These are phyloP conservation scores for Cololabis saira DNA, from an alignment of 2,113 vertebrate species.

Conservation along the genomic window DNA sequence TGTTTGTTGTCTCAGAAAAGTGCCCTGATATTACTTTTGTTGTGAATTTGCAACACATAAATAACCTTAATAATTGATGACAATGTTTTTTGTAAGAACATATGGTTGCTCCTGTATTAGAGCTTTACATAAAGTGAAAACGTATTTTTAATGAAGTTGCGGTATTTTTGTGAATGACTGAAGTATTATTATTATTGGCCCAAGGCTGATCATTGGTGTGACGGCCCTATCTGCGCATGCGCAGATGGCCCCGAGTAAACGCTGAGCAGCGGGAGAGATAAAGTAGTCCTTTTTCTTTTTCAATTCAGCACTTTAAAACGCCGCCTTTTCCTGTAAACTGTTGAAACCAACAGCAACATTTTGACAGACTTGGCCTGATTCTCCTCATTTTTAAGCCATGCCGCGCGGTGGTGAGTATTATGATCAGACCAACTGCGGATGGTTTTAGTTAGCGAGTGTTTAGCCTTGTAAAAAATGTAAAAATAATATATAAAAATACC, in stretches of 20 bases:
- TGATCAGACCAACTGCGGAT: too few relatives aligned
- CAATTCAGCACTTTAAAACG: slow-evolving; percentile 25
- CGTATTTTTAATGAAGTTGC: too few relatives aligned
- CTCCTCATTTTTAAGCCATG: slow-evolving; percentile 57
- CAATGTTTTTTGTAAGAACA: too few relatives aligned
- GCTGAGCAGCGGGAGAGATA: slow-evolving; percentile 56
- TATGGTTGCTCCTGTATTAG: too few relatives aligned
- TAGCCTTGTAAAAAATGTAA: slow-evolving; percentile 23
- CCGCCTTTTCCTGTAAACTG: background rate
- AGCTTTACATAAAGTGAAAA: too few relatives aligned
- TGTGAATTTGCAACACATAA: too few relatives aligned
- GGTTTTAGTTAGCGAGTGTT: slow-evolving; percentile 17
- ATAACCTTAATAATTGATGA: too few relatives aligned
- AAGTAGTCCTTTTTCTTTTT: slow-evolving; percentile 29
- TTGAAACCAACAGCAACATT: background rate
- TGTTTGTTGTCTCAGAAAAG: too few relatives aligned
- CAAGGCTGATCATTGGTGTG: slow-evolving; percentile 29
- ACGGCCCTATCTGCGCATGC: slow-evolving; percentile 21
- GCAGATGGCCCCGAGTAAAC: slow-evolving; percentile 5
- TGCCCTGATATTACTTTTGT: too few relatives aligned
- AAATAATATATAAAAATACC: too few relatives aligned
- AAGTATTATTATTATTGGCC: too few relatives aligned
- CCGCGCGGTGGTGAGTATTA: slow-evolving; percentile 81
- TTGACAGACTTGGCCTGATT: background rate
- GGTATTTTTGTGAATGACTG: too few relatives aligned